Evolutionary conservation across 2,797 vertebrate genomes (phyloP).

Genomic region (Cuculus canorus): DNA sequence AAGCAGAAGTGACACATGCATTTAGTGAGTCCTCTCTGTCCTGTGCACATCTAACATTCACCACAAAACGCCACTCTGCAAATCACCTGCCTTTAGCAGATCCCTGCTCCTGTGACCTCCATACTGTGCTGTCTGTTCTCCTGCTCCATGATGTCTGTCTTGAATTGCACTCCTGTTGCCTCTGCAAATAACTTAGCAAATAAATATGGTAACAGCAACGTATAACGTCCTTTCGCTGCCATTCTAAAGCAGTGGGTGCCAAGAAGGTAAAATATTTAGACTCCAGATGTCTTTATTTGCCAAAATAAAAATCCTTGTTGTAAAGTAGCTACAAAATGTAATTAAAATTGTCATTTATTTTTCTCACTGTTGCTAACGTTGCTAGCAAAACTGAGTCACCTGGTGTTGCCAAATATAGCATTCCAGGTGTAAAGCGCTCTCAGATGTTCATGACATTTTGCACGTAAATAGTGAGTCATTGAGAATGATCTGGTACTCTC

Average conservation of each 20-base stretch:
- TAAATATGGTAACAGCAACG: not conserved
- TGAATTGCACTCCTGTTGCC: not conserved
- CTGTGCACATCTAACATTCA: not conserved
- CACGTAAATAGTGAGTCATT: conserved; percentile 66
- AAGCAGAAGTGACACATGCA: not conserved
- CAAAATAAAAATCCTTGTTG: conserved; percentile 47
- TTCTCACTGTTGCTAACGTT: conserved; percentile 12
- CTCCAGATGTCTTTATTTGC: conserved; percentile 65
- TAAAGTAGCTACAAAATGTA: conserved; percentile 46
- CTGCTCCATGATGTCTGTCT: not conserved
- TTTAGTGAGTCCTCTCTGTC: not conserved
- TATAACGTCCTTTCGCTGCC: not conserved
- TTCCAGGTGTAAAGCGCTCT: conserved; percentile 66
- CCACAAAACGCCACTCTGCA: not conserved
- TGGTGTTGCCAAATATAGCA: conserved; percentile 54
- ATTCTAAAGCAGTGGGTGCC: conserved; percentile 36
- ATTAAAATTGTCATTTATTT: conserved; percentile 65
- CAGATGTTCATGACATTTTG: conserved; percentile 66
- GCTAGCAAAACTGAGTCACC: conserved; percentile 56
- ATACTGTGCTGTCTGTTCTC: not conserved
- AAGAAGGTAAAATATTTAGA: conserved; percentile 67
- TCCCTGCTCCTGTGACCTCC: not conserved
- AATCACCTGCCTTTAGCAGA: not conserved
- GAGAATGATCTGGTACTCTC: conserved; percentile 60
- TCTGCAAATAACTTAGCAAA: not conserved